A percentile compares a stretch with the other conserved stretches of the same genome.
Evolutionary conservation across 2,113 vertebrate genomes (phyloP).

Genomic region (Sinocyclocheilus anshuiensis): DNA sequence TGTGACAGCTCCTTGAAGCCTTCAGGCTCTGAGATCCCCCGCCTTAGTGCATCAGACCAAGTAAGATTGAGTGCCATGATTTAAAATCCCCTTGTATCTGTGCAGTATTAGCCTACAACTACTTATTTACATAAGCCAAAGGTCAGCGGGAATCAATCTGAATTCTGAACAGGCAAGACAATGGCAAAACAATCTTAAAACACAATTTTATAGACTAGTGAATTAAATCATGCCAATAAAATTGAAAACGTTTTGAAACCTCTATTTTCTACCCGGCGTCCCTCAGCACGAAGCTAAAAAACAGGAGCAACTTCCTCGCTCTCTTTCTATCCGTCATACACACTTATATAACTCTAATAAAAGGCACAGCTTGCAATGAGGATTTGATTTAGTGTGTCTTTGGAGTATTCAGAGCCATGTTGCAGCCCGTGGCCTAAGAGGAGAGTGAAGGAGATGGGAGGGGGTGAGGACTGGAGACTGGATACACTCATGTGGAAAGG

Average conservation of each 20-base stretch:
- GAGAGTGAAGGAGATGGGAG: slow-evolving; percentile 26
- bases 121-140: background rate
- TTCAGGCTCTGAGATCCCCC: background rate
- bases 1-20: slow-evolving; percentile 38
- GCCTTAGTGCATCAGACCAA: slow-evolving; percentile 26
- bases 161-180: background rate
- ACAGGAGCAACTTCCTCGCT: background rate
- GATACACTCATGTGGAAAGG: slow-evolving; percentile 53
- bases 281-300: slow-evolving; percentile 11
- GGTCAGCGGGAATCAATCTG: background rate
- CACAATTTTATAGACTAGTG: background rate
- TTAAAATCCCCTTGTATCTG: slow-evolving; percentile 12
- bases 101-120: background rate
- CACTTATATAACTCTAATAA: slow-evolving; percentile 52
- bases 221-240: background rate
- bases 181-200: background rate
- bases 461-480: slow-evolving; percentile 15
- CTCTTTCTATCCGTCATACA: background rate
- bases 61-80: background rate
- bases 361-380: slow-evolving; percentile 51
- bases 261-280: background rate
- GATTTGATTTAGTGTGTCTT: slow-evolving; percentile 45
- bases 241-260: too few relatives aligned
- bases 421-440: slow-evolving; percentile 25
- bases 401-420: slow-evolving; percentile 38